Percentiles rank a stretch among this genome's conserved stretches.
phyloP scores from a whole-genome alignment of 2,888 invertebrate species.

The Drosophila mettleri region DNA sequence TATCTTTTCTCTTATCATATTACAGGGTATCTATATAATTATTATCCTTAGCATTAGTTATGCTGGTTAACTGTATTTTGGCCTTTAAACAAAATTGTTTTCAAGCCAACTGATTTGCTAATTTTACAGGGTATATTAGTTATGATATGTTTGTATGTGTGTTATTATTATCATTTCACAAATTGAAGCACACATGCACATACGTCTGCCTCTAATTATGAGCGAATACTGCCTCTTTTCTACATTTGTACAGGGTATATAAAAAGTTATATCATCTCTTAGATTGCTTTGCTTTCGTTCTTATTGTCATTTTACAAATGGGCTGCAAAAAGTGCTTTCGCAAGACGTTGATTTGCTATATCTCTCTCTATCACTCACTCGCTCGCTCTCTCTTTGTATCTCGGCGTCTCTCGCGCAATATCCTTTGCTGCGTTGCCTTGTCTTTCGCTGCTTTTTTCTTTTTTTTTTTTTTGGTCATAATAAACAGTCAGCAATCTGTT shows the following conservation, averaged over 20 bases:
- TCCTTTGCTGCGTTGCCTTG: constrained; percentile 23
- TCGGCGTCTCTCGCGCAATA: too few species aligned
- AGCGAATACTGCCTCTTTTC: neutral
- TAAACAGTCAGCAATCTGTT: constrained; percentile 79
- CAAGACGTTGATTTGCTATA: constrained; percentile 62
- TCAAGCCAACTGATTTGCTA: too few species aligned
- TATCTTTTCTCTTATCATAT: neutral
- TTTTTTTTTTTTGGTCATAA: constrained; percentile 73
- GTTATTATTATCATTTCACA: neutral
- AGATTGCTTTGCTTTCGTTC: constrained; percentile 40
- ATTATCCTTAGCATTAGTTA: neutral
- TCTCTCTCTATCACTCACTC: neutral
- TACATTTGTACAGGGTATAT: constrained; percentile 2
- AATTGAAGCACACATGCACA: neutral
- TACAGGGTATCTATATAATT: neutral
- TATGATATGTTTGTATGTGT: neutral
- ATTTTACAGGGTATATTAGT: constrained; percentile 5
- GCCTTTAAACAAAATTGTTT: neutral
- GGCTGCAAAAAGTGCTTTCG: constrained; percentile 60
- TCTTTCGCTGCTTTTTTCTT: too few species aligned
- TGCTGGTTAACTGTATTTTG: neutral
- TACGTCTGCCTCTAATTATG: neutral
- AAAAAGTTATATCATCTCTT: constrained; percentile 30
- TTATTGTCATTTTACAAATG: constrained; percentile 77
- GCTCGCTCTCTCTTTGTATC: too few species aligned